These are phyloP conservation scores for Epirrhoe alternata DNA, from an alignment of 2,888 invertebrate species.

Conservation along the genomic window DNA sequence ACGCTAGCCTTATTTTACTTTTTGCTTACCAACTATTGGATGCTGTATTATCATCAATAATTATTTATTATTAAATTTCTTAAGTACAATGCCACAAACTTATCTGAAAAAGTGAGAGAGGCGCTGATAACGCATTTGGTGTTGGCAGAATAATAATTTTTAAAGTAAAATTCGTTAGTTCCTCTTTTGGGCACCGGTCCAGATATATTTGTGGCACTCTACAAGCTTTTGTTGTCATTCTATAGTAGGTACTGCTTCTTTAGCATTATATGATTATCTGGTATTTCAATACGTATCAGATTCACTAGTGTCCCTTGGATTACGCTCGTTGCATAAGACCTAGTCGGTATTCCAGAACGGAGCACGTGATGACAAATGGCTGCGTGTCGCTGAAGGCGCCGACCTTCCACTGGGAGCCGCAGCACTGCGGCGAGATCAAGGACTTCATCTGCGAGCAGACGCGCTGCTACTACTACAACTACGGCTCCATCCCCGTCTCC, in stretches of 20 bases:
- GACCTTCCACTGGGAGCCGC: slow-evolving; percentile 92
- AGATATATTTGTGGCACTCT: too few species aligned
- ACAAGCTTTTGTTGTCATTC: background rate
- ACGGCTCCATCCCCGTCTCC: slow-evolving; percentile 95
- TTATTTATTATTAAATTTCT: too few species aligned
- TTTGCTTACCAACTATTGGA: background rate
- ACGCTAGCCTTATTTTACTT: background rate
- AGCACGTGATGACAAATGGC: slow-evolving; percentile 86
- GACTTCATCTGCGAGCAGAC: slow-evolving; percentile 96
- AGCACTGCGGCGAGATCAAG: slow-evolving; percentile 92
- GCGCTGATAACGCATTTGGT: too few species aligned
- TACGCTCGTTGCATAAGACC: slow-evolving; percentile 64
- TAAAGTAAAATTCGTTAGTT: background rate
- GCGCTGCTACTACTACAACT: slow-evolving; percentile 95
- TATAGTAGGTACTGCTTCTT: background rate
- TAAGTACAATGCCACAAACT: too few species aligned
- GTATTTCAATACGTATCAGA: too few species aligned
- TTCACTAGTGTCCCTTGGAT: too few species aligned
- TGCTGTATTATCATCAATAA: too few species aligned
- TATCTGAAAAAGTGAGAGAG: too few species aligned
- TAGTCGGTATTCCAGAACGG: slow-evolving; percentile 84
- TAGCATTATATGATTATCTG: too few species aligned
- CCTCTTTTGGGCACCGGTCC: too few species aligned
- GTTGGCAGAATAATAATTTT: too few species aligned
- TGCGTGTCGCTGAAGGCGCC: slow-evolving; percentile 92